Base-by-base conservation (phyloP, 2,888 invertebrate genomes). In the Magallana nippona region DNA sequence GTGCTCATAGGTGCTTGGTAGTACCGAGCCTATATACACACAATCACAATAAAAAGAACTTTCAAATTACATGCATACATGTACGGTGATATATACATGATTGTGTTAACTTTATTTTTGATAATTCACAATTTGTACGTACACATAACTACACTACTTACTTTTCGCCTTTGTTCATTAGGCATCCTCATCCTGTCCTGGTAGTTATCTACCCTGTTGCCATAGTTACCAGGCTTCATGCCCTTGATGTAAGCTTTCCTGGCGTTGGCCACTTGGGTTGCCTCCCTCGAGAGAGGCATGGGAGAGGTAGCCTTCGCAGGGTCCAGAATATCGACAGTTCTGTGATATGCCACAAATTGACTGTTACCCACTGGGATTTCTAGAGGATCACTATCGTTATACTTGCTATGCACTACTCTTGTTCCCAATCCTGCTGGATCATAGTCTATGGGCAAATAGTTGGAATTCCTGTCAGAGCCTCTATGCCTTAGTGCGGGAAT, bases 251-350 rank as follows among this genome's bases (percentile, higher is more conserved):
- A 94, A 8, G 91, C 92, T 83, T 92, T 88, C 44, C 94, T 86
- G 1, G 92, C 94, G 85, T 90, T 89, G 19, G 89, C 88, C 57
- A 93, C 87, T 3, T 88, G 88, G 10, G 93, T 92, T 63, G 91
- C 89, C 87, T 94, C 94, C 79, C 94, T 85, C 44, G 93, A 94
- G 57, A 93, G 81, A 2, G 91, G 93, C 82, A 94, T 57, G 1
- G 93, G 93, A 8, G 89, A 90, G 17, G 91, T 91, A 1, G 94
- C 93, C 63, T 89, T 88, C 2, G 92, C 89, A 2, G 94, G 94
- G 85, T 94, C 93, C 11, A 94, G 90, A 13, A 94, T 88, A 81
- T 93, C 93, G n/a, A 91, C 89, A 55, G 93, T 93, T 56, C 94
- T 89, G 44, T 91, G 91, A 87, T 94, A 93, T 19, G 93, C 93